These are phyloP conservation scores for Arbacia lixula DNA, from an alignment of 53 echinoderm and acorn worm species.

Conservation along the genomic window DNA sequence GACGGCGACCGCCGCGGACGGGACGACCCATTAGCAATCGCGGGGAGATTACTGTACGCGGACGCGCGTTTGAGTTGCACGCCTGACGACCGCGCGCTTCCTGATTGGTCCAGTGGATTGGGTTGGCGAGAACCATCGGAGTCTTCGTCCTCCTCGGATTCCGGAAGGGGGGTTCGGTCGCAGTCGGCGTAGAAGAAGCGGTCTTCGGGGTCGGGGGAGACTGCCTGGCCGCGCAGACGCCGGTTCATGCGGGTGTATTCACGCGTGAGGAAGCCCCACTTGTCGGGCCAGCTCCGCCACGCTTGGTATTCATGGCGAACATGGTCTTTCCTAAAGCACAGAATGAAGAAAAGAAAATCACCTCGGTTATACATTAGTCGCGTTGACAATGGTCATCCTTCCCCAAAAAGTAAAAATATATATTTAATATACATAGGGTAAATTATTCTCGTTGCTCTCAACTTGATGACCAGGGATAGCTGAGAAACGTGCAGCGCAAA, in stretches of 20 bases:
- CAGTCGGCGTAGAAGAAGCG: slow-evolving; percentile 60
- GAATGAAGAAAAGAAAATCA: not conserved
- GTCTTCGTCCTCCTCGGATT: not conserved
- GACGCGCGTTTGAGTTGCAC: slow-evolving; percentile 27
- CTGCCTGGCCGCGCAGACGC: slow-evolving; percentile 70
- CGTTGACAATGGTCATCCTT: too few species aligned
- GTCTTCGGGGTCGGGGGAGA: slow-evolving; percentile 77
- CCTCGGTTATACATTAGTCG: too few species aligned
- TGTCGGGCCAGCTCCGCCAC: slow-evolving; percentile 89
- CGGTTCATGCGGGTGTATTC: slow-evolving; percentile 88
- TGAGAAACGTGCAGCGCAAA: too few species aligned
- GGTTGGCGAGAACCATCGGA: slow-evolving; percentile 12
- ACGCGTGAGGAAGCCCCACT: slow-evolving; percentile 89
- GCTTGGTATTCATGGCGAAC: slow-evolving; percentile 93
- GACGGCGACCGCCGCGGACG: not conserved
- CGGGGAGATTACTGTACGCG: slow-evolving; percentile 17
- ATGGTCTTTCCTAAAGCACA: slow-evolving; percentile 88
- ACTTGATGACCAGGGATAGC: too few species aligned
- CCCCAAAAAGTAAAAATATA: too few species aligned
- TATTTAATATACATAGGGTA: too few species aligned
- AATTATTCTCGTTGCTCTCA: too few species aligned
- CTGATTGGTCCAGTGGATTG: slow-evolving; percentile 12
- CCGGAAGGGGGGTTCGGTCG: not conserved
- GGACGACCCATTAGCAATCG: slow-evolving; percentile 1
- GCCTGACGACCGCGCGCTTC: not conserved